Base-by-base conservation (phyloP, 2,888 invertebrate genomes). In the Calephelis perditalis region DNA sequence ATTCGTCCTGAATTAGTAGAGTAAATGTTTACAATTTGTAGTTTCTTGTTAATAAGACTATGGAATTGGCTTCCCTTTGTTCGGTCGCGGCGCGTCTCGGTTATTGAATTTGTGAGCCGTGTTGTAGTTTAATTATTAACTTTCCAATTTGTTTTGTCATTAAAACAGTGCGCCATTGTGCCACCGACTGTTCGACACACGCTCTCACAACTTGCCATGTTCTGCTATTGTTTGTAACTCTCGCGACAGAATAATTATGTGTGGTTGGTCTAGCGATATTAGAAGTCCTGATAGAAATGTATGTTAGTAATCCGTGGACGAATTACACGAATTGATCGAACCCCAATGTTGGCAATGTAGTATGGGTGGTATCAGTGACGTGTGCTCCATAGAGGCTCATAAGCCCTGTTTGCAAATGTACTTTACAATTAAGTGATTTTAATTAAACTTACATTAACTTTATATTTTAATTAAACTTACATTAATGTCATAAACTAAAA, bases 101-200 rank as follows among this genome's bases (percentile, higher is more conserved):
- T 54, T 54, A 54, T 54, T 54, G 54, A 54, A 54, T 54, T 54
- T 54, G 11, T 54, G 54, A 54, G 26, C 35, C 54, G 54, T 35
- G 26, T 4, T 26, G 35, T 52, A 52, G 52, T 52, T 52, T 52
- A 52, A 52, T 52, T 52, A 52, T 52, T 52, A 52, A 54, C 54
- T 54, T 54, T 54, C 35, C 54, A 54, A 54, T 54, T 36, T 35
- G 36, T 54, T 54, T 54, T 35, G 54, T 54, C 36, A 54, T 54
- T 54, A 35, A 54, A 54, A 54, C 54, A n/a, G 11, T 36, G 36
- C 54, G 54, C 54, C 36, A 54, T 35, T 54, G 54, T 54, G 26
- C 35, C 54, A 35, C 54, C 54, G 54, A 11, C 54, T 54, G 52
- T 52, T 54, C 54, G 54, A 54, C 54, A 54, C 54, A 54, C 35